A percentile compares a stretch with the other conserved stretches of the same genome.
These are phyloP conservation scores for Aporrectodea caliginosa DNA, from an alignment of 1,140 invertebrate genomes.

Conservation along the genomic window DNA sequence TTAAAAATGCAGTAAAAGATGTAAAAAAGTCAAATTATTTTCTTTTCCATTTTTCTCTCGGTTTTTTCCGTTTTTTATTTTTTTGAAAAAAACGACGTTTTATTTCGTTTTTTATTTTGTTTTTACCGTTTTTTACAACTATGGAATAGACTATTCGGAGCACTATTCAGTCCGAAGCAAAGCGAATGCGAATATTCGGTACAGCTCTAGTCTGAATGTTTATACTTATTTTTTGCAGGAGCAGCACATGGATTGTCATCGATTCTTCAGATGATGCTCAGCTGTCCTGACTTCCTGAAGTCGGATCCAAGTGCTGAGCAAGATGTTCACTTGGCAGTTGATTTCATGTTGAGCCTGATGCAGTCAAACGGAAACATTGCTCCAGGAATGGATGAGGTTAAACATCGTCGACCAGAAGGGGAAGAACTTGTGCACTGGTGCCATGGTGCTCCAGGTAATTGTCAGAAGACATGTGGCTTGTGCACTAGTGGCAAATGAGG, in stretches of 20 bases:
- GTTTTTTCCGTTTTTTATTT: too few species aligned
- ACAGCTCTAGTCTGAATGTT: background rate
- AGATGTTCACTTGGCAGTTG: conserved; percentile 61
- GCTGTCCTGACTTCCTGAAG: conserved; percentile 64
- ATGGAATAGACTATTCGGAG: too few species aligned
- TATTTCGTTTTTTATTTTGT: too few species aligned
- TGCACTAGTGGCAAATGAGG: too few species aligned
- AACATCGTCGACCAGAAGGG: conserved; percentile 51
- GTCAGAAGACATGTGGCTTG: too few species aligned
- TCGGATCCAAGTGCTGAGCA: conserved; percentile 57
- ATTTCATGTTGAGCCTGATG: conserved; percentile 64
- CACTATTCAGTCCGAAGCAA: too few species aligned
- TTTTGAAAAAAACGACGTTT: too few species aligned
- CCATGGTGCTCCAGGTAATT: conserved; percentile 71
- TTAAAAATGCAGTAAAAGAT: too few species aligned
- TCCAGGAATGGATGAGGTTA: conserved; percentile 68
- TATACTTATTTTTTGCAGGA: conserved; percentile 54
- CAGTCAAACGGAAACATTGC: conserved; percentile 72
- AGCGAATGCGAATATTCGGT: too few species aligned
- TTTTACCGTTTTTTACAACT: too few species aligned
- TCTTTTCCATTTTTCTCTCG: too few species aligned
- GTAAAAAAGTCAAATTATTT: too few species aligned
- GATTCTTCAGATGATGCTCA: conserved; percentile 63
- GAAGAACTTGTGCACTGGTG: conserved; percentile 81
- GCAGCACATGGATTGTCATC: conserved; percentile 72